Evolutionary conservation across 2,888 invertebrate genomes (phyloP).

Genomic region (Limnephilus rhombicus): DNA sequence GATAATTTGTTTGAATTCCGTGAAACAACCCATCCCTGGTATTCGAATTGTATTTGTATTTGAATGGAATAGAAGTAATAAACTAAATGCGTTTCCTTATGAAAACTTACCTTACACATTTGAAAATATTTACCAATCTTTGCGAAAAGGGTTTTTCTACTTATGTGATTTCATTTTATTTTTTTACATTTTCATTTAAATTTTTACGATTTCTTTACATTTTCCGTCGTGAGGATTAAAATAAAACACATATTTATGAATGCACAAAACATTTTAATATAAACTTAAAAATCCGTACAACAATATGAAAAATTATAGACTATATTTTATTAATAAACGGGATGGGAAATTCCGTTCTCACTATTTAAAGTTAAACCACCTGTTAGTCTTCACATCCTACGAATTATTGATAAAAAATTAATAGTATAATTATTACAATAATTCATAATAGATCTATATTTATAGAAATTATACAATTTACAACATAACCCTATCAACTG

Average conservation of each 20-base stretch:
- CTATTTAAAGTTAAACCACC: constrained; percentile 77
- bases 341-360: constrained; percentile 83
- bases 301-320: constrained; percentile 92
- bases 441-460: constrained; percentile 61
- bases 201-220: no score
- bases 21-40: no score
- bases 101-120: not conserved
- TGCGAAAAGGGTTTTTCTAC: not conserved
- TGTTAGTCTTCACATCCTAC: constrained; percentile 65
- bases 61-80: not conserved
- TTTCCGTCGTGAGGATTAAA: constrained; percentile 5
- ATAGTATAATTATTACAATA: constrained; percentile 61
- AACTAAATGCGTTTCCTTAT: not conserved
- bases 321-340: constrained; percentile 83
- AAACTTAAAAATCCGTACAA: constrained; percentile 92
- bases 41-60: not conserved
- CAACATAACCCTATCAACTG: not conserved
- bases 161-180: not conserved
- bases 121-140: not conserved
- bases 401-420: constrained; percentile 62
- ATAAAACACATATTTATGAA: constrained; percentile 71
- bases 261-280: constrained; percentile 92
- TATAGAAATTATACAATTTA: constrained; percentile 34
- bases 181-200: no score
- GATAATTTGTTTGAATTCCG: no score